Percentiles rank a stretch among this genome's conserved stretches.
Evolutionary conservation across 2,113 vertebrate genomes (phyloP).

Genomic region (Chiloscyllium plagiosum): DNA sequence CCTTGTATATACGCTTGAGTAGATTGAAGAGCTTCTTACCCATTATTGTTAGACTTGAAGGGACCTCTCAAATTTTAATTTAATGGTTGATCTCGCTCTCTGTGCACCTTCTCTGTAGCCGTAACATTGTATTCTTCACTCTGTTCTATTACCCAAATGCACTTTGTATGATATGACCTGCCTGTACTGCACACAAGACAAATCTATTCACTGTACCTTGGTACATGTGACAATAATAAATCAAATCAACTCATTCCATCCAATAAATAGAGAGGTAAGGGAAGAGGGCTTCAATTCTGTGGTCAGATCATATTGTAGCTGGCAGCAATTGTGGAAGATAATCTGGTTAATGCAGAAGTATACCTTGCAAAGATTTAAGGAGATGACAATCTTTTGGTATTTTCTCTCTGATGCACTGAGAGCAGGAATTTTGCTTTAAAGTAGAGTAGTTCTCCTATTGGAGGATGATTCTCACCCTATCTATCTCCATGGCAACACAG

Average conservation of each 20-base stretch:
- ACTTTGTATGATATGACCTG: too few species aligned
- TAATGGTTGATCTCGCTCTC: too few species aligned
- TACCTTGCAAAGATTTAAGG: background rate
- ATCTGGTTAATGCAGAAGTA: background rate
- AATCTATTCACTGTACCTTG: too few species aligned
- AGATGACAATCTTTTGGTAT: background rate
- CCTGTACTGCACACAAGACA: too few species aligned
- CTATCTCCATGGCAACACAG: background rate
- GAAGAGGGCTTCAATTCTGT: background rate
- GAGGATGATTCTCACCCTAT: background rate
- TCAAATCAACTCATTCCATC: background rate
- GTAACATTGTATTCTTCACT: too few species aligned
- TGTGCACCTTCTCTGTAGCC: too few species aligned
- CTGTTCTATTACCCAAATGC: too few species aligned
- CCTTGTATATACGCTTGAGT: too few species aligned
- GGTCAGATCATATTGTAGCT: background rate
- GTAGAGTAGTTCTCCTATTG: background rate
- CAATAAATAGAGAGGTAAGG: background rate
- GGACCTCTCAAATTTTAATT: too few species aligned
- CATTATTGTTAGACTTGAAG: too few species aligned
- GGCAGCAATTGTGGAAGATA: background rate
- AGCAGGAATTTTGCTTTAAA: slow-evolving; percentile 24
- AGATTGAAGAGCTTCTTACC: too few species aligned
- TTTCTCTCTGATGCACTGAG: background rate
- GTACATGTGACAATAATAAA: too few species aligned